phyloP scores from a whole-genome alignment of 2,797 vertebrate species.

The Poecilia picta region DNA sequence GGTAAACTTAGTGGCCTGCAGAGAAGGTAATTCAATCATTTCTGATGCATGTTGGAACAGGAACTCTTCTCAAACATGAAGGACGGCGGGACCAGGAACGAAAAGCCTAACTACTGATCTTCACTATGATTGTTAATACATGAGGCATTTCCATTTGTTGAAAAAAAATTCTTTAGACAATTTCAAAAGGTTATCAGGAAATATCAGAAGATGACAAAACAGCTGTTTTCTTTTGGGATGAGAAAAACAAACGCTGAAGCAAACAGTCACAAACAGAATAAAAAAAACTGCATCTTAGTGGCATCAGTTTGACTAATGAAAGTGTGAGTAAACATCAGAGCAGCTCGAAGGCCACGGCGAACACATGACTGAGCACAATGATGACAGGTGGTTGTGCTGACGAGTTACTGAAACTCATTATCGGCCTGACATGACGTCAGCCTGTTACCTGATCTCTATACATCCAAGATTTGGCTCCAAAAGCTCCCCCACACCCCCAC shows the following conservation, averaged over 20 bases:
- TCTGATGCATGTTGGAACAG: background rate
- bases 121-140: background rate
- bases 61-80: background rate
- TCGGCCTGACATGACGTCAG: constrained; percentile 16
- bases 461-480: constrained; percentile 9
- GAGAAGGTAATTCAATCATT: background rate
- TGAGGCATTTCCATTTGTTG: background rate
- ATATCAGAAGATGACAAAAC: background rate
- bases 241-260: background rate
- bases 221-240: background rate
- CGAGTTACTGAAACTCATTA: constrained; percentile 24
- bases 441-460: constrained; percentile 26
- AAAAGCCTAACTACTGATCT: background rate
- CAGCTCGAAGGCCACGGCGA: background rate
- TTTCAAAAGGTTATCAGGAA: background rate
- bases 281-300: background rate
- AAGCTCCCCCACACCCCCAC: background rate
- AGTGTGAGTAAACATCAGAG: background rate
- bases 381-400: constrained; percentile 22
- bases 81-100: too few relatives aligned
- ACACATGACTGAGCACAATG: constrained; percentile 4
- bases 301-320: background rate
- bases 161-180: background rate
- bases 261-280: background rate
- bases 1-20: background rate